phyloP scores from a whole-genome alignment of 2,888 invertebrate species.

The Spilarctia lutea region DNA sequence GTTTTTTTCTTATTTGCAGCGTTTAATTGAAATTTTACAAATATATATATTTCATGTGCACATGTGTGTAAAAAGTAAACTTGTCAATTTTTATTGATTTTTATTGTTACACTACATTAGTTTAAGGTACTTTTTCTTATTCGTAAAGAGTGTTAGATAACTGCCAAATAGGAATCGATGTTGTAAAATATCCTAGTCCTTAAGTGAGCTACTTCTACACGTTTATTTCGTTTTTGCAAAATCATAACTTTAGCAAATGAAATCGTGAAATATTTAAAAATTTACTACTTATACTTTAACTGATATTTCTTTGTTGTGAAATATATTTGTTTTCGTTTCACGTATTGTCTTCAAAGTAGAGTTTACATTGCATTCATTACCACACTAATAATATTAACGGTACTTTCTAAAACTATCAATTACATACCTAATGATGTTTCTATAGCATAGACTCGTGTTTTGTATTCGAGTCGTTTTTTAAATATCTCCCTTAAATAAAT shows the following conservation, averaged over 20 bases:
- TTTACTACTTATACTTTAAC: slow-evolving; percentile 40
- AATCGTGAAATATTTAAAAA: slow-evolving; percentile 35
- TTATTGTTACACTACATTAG: slow-evolving; percentile 58
- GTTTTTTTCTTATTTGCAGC: slow-evolving; percentile 24
- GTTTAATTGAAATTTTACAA: slow-evolving; percentile 19
- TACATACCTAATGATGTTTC: slow-evolving; percentile 41
- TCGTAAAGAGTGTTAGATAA: slow-evolving; percentile 76
- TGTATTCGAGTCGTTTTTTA: slow-evolving; percentile 45
- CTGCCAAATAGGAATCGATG: slow-evolving; percentile 84
- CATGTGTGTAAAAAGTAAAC: slow-evolving; percentile 40
- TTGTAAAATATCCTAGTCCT: slow-evolving; percentile 79
- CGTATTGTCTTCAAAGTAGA: slow-evolving; percentile 3
- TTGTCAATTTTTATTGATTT: slow-evolving; percentile 77
- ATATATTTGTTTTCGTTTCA: slow-evolving; percentile 22
- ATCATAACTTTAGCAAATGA: slow-evolving; percentile 25
- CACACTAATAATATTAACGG: slow-evolving; percentile 19
- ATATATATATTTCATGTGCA: slow-evolving; percentile 28
- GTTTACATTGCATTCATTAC: slow-evolving; percentile 22
- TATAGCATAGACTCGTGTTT: slow-evolving; percentile 47
- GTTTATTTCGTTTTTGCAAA: slow-evolving; percentile 33
- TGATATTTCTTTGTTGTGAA: slow-evolving; percentile 36
- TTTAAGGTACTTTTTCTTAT: slow-evolving; percentile 60
- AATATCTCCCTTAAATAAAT: slow-evolving; percentile 51
- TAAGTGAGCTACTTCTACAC: slow-evolving; percentile 67
- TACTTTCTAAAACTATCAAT: slow-evolving; percentile 38